These are phyloP conservation scores for Chionodraco myersi DNA, from an alignment of 2,113 vertebrate genomes.

Conservation along the genomic window DNA sequence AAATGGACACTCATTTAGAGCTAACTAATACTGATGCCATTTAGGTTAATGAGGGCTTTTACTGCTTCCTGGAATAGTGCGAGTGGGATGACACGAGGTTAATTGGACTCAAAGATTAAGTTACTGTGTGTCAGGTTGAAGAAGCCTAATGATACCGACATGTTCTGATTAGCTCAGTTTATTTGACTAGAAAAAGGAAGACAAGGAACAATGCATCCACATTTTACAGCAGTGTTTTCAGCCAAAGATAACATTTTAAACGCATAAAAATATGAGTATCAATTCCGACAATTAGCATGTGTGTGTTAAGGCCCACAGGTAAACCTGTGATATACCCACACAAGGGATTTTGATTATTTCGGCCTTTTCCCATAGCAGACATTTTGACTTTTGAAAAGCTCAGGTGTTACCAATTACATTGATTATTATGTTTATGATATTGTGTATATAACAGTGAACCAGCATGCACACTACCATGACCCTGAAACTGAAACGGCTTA, in stretches of 20 bases:
- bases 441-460: not conserved
- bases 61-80: constrained; percentile 66
- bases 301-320: not conserved
- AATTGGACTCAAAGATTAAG: constrained; percentile 77
- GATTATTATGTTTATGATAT: not conserved
- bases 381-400: not conserved
- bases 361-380: not conserved
- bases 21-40: constrained; percentile 35
- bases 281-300: not conserved
- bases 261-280: not conserved
- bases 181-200: not conserved
- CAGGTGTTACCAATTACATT: not conserved
- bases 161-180: not conserved
- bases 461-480: not conserved
- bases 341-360: not conserved
- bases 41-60: constrained; percentile 72
- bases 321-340: not conserved
- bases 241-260: not conserved
- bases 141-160: constrained; percentile 45
- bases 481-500: not conserved
- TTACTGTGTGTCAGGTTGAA: constrained; percentile 53
- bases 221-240: not conserved
- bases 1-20: constrained; percentile 11
- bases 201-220: not conserved
- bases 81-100: constrained; percentile 60